Base-by-base conservation (phyloP, 2,113 vertebrate species). In the Steatornis caripensis region DNA sequence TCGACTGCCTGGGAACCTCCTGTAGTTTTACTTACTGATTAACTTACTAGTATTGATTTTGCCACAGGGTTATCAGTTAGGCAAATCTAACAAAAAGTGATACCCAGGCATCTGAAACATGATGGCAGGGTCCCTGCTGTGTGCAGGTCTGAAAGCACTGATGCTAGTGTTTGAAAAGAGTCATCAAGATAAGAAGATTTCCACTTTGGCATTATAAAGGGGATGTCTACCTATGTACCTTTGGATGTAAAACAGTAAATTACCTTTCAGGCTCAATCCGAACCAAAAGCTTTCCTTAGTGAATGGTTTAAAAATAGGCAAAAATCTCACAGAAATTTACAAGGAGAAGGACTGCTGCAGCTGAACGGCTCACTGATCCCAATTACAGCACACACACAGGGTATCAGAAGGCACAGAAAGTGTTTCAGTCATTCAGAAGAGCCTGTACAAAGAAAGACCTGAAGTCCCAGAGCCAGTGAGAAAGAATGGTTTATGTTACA, bases 91-190 rank as follows among this genome's bases (percentile, higher is more conserved):
- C 8, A 2, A 1, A 82, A 74, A 8, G 3, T 48, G 7, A 51
- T 43, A 55, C 8, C 23, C 27, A 27, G 15, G 29, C 19, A 57
- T 29, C 41, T 78, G 32, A 77, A 89, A 84, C 10, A 10, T 32
- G 32, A n/a, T 37, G 18, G 3, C 7, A 16, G 5, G 2, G 10
- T 48, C 12, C 6, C 10, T 70, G 54, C n/a, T 77, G 11, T 0
- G 0, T 55, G 24, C 5, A 34, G 7, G 3, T 55, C 11, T 72
- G 6, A 14, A 22, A 89, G 13, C 21, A 65, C 12, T 15, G 26
- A 34, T 2, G 1, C 2, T 74, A 13, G 2, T 16, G 11, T 74
- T 43, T 57, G 23, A 76, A 69, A 5, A 30, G 2, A 88, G 6
- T 27, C 21, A 46, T 23, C 7, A 72, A 34, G 23, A 11, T 9